These are phyloP conservation scores for Tuta absoluta DNA, from an alignment of 2,888 invertebrate genomes.

Conservation along the genomic window DNA sequence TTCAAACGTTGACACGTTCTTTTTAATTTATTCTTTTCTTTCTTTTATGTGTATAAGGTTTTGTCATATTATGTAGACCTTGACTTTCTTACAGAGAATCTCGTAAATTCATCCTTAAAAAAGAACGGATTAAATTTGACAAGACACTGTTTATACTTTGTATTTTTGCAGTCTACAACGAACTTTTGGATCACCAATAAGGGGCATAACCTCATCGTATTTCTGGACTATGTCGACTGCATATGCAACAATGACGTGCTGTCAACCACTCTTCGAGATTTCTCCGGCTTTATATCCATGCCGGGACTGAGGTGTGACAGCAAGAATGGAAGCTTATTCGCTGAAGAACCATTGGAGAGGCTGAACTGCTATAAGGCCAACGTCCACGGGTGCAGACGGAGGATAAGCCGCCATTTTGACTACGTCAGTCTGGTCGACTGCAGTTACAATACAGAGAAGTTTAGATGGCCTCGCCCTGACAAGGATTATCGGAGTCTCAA, in stretches of 20 bases:
- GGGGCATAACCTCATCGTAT: neutral
- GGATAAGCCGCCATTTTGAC: neutral
- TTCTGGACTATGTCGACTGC: constrained; percentile 1
- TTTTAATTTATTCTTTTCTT: too few relatives aligned
- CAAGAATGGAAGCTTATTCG: neutral
- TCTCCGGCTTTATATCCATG: constrained; percentile 7
- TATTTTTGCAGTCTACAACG: neutral
- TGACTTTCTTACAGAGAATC: too few relatives aligned
- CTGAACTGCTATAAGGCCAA: constrained; percentile 2
- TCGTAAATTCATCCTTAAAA: too few relatives aligned
- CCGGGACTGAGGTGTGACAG: constrained; percentile 5
- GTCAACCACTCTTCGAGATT: neutral
- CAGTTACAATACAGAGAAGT: constrained; percentile 10
- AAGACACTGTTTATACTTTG: neutral
- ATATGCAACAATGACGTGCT: constrained; percentile 7
- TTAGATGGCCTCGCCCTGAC: constrained; percentile 16
- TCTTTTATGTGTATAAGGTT: too few relatives aligned
- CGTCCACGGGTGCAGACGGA: constrained; percentile 9
- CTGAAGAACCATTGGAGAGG: neutral
- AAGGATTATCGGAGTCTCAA: constrained; percentile 4
- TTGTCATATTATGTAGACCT: too few relatives aligned
- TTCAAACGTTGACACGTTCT: too few relatives aligned
- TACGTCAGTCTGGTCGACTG: constrained; percentile 4
- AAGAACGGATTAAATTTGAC: too few relatives aligned
- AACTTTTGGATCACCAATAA: constrained; percentile 1